Evolutionary conservation across 2,113 vertebrate genomes (phyloP).

Genomic region (Isurus oxyrinchus): DNA sequence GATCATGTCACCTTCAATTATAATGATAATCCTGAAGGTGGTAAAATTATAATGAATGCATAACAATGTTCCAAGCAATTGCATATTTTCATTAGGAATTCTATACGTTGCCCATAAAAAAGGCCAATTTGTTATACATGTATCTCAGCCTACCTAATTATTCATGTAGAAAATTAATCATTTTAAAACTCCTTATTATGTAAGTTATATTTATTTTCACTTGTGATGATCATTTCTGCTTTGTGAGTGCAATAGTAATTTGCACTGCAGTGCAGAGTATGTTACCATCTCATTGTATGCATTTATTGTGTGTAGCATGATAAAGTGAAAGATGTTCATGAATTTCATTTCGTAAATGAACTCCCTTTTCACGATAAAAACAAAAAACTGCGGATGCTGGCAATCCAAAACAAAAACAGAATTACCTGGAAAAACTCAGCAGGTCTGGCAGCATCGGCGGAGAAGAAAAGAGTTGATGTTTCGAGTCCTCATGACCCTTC

Average conservation of each 20-base stretch:
- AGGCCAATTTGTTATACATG: neutral
- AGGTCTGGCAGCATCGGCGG: too few relatives aligned
- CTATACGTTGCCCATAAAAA: neutral
- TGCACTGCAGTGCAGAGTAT: neutral
- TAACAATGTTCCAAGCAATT: conserved; percentile 14
- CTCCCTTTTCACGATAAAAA: neutral
- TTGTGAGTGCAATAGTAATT: neutral
- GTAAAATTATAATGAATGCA: neutral
- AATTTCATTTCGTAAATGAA: neutral
- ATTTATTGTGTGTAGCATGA: neutral
- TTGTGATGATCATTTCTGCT: neutral
- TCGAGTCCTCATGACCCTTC: too few relatives aligned
- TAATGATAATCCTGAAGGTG: neutral
- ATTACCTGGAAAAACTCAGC: too few relatives aligned
- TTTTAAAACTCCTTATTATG: neutral
- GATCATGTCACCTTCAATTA: neutral
- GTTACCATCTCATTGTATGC: neutral
- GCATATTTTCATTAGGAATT: conserved; percentile 1
- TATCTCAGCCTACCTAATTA: neutral
- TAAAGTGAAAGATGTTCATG: too few relatives aligned
- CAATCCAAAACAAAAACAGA: too few relatives aligned
- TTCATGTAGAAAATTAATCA: neutral
- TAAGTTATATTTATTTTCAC: neutral
- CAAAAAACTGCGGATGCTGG: too few relatives aligned
- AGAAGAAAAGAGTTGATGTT: too few relatives aligned